phyloP scores from a whole-genome alignment of 2,113 vertebrate genomes.

The Verasper variegatus region DNA sequence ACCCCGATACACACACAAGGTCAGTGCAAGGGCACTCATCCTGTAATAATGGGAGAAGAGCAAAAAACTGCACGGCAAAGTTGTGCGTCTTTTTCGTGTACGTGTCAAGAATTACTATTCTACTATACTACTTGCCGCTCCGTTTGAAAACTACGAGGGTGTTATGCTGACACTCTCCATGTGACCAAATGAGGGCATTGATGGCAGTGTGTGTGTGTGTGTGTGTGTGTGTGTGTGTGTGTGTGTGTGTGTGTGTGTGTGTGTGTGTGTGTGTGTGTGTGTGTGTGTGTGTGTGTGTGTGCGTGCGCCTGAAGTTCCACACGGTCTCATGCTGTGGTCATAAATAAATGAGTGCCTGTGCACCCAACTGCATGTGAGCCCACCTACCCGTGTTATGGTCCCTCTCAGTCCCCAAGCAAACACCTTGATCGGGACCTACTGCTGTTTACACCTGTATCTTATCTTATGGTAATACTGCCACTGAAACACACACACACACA shows the following conservation, averaged over 20 bases:
- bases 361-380: neutral
- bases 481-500: no score
- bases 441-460: no score
- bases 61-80: neutral
- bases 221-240: no score
- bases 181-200: neutral
- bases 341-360: no score
- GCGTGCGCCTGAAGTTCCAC: no score
- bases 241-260: no score
- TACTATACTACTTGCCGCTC: neutral
- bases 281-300: no score
- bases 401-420: neutral
- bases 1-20: conserved; percentile 36
- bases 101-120: neutral
- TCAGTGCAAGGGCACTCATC: conserved; percentile 39
- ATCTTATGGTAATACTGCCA: no score
- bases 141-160: no score
- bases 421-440: no score
- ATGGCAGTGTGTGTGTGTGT: neutral
- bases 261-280: no score
- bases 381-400: neutral
- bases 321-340: no score
- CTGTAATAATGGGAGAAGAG: conserved; percentile 10
- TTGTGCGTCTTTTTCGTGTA: neutral
- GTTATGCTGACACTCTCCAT: neutral